Conservation (phyloP, 64 coral and sea anemone genomes). For the Catalaphyllia jardinei region DNA sequence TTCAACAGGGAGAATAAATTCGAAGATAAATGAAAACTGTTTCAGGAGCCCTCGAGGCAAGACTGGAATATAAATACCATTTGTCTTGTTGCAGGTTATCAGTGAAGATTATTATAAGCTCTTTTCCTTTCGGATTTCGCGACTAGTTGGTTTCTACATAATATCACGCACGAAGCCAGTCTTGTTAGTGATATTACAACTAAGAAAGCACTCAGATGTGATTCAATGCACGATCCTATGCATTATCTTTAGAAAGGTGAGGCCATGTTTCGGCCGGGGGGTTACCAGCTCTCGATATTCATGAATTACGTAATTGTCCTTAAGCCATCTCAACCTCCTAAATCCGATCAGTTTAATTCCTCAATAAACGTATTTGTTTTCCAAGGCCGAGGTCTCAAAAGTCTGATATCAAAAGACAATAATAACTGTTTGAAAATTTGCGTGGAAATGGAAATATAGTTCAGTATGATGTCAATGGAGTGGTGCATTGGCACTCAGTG, state of each 20-base stretch:
- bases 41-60: not conserved
- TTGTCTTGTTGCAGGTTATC: not conserved
- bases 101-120: not conserved
- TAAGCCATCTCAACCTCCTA: too few species aligned
- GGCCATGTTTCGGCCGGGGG: too few species aligned
- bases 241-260: too few species aligned
- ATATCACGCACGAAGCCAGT: not conserved
- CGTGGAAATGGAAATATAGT: not conserved
- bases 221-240: too few species aligned
- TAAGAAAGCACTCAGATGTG: not conserved
- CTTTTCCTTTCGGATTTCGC: conserved; percentile 22
- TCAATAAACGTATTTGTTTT: not conserved
- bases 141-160: not conserved
- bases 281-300: too few species aligned
- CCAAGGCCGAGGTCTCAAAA: not conserved
- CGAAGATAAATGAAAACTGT: too few species aligned
- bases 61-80: not conserved
- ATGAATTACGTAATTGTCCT: too few species aligned
- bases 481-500: not conserved
- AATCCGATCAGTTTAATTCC: conserved; percentile 3
- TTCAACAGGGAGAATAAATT: too few species aligned
- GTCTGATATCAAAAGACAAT: conserved; percentile 15
- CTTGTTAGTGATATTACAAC: conserved; percentile 7
- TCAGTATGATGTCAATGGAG: not conserved
- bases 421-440: not conserved